Percentiles rank a stretch among this genome's conserved stretches.
These are phyloP conservation scores for Squalus acanthias DNA, from an alignment of 2,797 vertebrate species.

Conservation along the genomic window DNA sequence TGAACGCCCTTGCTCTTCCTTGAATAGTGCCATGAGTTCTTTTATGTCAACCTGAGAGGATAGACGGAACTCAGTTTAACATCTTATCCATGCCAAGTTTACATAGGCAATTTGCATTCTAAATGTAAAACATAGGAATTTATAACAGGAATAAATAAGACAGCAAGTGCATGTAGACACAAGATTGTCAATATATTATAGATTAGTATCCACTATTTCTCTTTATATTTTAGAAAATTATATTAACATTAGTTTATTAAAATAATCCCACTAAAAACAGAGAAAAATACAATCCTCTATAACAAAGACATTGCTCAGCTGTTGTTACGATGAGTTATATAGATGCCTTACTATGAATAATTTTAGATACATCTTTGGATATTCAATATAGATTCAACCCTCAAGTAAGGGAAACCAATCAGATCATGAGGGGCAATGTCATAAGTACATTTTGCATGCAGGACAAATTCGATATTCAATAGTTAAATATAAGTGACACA, in stretches of 20 bases:
- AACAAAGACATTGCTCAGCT: background rate
- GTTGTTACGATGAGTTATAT: background rate
- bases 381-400: background rate
- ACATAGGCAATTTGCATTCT: background rate
- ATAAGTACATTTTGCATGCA: background rate
- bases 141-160: background rate
- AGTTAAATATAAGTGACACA: background rate
- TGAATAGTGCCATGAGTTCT: background rate
- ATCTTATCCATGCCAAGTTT: background rate
- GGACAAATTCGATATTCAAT: background rate
- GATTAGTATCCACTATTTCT: background rate
- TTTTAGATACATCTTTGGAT: background rate
- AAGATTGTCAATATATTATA: background rate
- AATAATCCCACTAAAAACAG: background rate
- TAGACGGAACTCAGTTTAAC: background rate
- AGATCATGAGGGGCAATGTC: background rate
- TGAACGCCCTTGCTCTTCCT: background rate
- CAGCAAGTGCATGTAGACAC: background rate
- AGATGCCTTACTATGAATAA: background rate
- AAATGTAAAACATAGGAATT: background rate
- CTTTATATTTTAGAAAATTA: background rate
- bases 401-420: background rate
- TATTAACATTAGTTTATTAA: background rate
- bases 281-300: background rate
- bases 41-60: background rate